phyloP scores from a whole-genome alignment of 2,888 invertebrate species.

The Ceraclea dissimilis region DNA sequence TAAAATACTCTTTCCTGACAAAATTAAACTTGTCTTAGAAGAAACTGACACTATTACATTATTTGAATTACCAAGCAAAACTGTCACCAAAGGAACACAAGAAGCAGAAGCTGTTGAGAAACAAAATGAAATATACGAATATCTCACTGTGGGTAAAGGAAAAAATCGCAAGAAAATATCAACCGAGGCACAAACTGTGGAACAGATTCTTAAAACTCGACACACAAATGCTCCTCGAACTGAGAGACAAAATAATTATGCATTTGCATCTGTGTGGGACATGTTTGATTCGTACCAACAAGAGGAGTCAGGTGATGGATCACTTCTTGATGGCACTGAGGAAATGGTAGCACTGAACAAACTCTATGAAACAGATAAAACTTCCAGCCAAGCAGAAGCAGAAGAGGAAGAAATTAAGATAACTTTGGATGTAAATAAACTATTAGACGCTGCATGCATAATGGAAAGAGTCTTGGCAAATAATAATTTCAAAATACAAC shows the following conservation, averaged over 20 bases:
- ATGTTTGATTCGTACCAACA: constrained; percentile 60
- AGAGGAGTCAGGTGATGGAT: neutral
- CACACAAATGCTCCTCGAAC: constrained; percentile 52
- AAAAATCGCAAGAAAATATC: constrained; percentile 56
- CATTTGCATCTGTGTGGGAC: constrained; percentile 70
- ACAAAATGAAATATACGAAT: constrained; percentile 60
- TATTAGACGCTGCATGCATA: constrained; percentile 55
- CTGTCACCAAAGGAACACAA: constrained; percentile 51
- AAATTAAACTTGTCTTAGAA: constrained; percentile 53
- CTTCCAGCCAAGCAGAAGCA: neutral
- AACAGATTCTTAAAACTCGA: constrained; percentile 54
- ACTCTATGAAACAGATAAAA: constrained; percentile 29
- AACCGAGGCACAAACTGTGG: constrained; percentile 64
- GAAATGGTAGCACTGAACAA: constrained; percentile 29
- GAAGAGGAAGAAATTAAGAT: constrained; percentile 33
- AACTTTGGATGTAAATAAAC: constrained; percentile 32
- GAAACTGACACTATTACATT: constrained; percentile 61
- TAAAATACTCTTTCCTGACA: constrained; percentile 41
- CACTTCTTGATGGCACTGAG: neutral
- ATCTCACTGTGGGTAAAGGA: constrained; percentile 59
- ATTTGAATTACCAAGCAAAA: constrained; percentile 56
- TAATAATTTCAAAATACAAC: constrained; percentile 56
- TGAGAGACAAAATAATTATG: constrained; percentile 47
- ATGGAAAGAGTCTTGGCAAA: constrained; percentile 67
- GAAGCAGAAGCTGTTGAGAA: constrained; percentile 52